A percentile compares a stretch with the other conserved stretches of the same genome.
These are phyloP conservation scores for Drosophila meridionalis DNA, from an alignment of 2,888 invertebrate species.

Conservation along the genomic window DNA sequence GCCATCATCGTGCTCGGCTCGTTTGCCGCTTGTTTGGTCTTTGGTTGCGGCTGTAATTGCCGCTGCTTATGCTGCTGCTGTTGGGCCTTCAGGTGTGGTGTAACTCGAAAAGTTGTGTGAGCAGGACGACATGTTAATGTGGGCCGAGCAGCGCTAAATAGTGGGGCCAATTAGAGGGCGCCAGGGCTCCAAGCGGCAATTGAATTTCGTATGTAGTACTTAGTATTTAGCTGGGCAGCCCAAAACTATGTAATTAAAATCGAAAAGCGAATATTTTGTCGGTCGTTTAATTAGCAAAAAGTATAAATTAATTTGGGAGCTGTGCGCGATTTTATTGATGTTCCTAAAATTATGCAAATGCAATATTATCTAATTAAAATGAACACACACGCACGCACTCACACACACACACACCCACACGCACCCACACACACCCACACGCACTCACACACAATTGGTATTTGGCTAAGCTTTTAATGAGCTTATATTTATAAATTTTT, in stretches of 20 bases:
- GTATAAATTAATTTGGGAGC: conserved; percentile 66
- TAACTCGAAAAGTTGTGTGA: conserved; percentile 26
- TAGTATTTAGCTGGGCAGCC: conserved; percentile 11
- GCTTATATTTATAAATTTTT: conserved; percentile 70
- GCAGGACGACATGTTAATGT: conserved; percentile 27
- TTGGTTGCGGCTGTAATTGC: conserved; percentile 63
- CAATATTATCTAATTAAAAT: conserved; percentile 78
- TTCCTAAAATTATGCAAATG: conserved; percentile 72
- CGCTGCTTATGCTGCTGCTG: conserved; percentile 19
- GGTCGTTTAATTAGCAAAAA: conserved; percentile 66
- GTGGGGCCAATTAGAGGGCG: conserved; percentile 22
- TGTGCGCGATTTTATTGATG: conserved; percentile 57
- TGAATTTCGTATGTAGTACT: conserved; percentile 11
- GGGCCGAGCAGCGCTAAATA: conserved; percentile 9
- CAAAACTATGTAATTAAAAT: conserved; percentile 52
- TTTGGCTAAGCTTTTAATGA: conserved; percentile 73
- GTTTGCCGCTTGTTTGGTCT: conserved; percentile 53
- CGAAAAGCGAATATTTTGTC: conserved; percentile 54
- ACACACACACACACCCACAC: conserved; percentile 10
- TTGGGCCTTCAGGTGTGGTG: conserved; percentile 38
- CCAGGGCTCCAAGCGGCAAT: conserved; percentile 1
- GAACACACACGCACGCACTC: conserved; percentile 44
- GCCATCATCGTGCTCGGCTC: conserved; percentile 30
- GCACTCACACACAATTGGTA: conserved; percentile 12
- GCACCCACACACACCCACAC: not conserved